Base-by-base conservation (phyloP, 2,113 vertebrate species). In the Calyptomena viridis region DNA sequence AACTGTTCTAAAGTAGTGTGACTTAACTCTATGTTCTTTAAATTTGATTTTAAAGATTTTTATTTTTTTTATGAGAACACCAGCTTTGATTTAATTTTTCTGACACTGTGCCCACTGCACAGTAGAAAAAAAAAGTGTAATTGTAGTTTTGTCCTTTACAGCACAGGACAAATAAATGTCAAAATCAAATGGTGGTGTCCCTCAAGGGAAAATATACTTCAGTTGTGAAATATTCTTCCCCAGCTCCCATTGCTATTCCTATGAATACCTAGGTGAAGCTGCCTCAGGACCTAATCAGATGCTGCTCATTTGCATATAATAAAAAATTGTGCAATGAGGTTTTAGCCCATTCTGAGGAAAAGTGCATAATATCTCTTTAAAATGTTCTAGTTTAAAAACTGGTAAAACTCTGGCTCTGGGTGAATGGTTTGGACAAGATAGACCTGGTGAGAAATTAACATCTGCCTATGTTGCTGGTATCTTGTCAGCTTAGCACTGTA, bases 81-180 rank as follows among this genome's bases (percentile, higher is more conserved):
- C 96, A 92, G 53, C 91, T 98, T 97, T 97, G 96, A 98, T 97
- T 98, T 97, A 96, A 95, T 97, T 97, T 98, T 98, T 96, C 93
- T 97, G 97, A 98, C 96, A 97, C 87, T 71, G 10, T 97, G 90
- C 93, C 97, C 96, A 98, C 89, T 97, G 93, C 87, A 97, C 59
- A 90, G 92, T 73, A 95, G 76, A 76, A 89, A 92, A 95, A 95
- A 96, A 95, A 97, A 94, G 81, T 97, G 90, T 97, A 98, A 97
- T 96, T 98, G 96, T 98, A 97, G 97, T 97, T 98, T 97, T 98
- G 97, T 98, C 98, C 98, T 98, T 98, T 98, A 97, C 94, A 95
- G 96, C 83, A 97, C 96, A 98, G 98, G 98, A 98, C 98, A 98
- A 98, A 98, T 98, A 98, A 98, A 98, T 98, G 98, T 98, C 98